Evolutionary conservation across 2,888 invertebrate genomes (phyloP), one percentile per base, ranked within the genome.

Genomic region (Uloborus plumipes): DNA sequence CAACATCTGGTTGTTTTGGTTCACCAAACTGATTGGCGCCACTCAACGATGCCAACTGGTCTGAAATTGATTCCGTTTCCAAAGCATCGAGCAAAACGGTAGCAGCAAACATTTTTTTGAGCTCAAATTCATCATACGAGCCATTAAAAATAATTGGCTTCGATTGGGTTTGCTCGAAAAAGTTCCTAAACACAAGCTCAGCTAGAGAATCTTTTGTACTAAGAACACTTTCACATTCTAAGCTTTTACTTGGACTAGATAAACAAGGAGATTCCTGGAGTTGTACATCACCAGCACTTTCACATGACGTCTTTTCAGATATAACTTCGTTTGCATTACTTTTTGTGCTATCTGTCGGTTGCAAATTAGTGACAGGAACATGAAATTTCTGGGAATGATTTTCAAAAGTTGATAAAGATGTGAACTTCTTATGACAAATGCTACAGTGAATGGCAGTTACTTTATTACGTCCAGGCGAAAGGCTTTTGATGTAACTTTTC

Each of bases 401-500:
- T 18, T 61, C 61, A 26, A 74, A 69, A 16, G n/a, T 64, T 7
- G 13, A 18, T 1, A 22, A 26, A 55, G 73, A 64, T 51, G 18
- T 64, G 61, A 80, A 80, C 13, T 18, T 74, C 49, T 70, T 80
- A 4, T 49, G 51, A 20, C 70, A 74, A 58, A 69, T 70, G 22
- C 62, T 26, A 22, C 80, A 80, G 9, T 50, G 55, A 50, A 77
- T 22, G 13, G n/a, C 22, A 11, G 20, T n/a, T 55, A 61, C 66
- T 51, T 67, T 66, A n/a, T 18, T 31, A 47, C 55, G 18, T 13
- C 66, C 77, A 7, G 67, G 62, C n/a, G 61, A 64, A 9, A 84
- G 65, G 2, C 55, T 61, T 61, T 78, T 69, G 11, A 71, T 9
- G 61, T 84, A 84, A 26, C 53, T 66, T 55, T 75, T 84, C 0